Conservation (phyloP, 2,888 invertebrate genomes). For the Chironomus riparius region DNA sequence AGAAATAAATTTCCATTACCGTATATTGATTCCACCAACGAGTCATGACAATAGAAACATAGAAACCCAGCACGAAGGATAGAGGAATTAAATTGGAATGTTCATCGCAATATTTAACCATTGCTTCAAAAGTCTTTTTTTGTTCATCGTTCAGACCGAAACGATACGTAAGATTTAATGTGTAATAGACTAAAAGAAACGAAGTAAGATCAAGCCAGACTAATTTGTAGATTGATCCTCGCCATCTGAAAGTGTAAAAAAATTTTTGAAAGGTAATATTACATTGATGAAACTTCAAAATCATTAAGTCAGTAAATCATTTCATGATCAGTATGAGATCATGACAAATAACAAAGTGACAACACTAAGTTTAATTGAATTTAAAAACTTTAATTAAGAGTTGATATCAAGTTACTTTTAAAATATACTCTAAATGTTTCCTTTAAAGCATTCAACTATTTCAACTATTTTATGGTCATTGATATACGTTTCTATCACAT, state of each 20-base stretch:
- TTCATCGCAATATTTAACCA: slow-evolving; percentile 75
- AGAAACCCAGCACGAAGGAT: slow-evolving; percentile 90
- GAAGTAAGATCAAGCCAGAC: slow-evolving; percentile 82
- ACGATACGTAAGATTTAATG: slow-evolving; percentile 68
- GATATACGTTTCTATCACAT: too few relatives aligned
- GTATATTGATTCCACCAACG: slow-evolving; percentile 88
- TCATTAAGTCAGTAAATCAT: not conserved
- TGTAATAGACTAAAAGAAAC: slow-evolving; percentile 69
- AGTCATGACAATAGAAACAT: slow-evolving; percentile 85
- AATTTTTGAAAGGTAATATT: slow-evolving; percentile 19
- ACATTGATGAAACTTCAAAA: slow-evolving; percentile 10
- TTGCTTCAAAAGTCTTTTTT: slow-evolving; percentile 56
- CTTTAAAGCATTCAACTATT: too few relatives aligned
- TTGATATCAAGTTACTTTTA: too few relatives aligned
- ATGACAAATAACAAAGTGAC: too few relatives aligned
- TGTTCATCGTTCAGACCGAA: not conserved
- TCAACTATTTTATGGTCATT: too few relatives aligned
- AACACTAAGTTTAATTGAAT: too few relatives aligned
- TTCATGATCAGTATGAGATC: too few relatives aligned
- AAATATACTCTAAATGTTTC: too few relatives aligned
- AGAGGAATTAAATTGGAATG: slow-evolving; percentile 83
- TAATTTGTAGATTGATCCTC: slow-evolving; percentile 88
- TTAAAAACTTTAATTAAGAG: too few relatives aligned
- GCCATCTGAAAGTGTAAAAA: slow-evolving; percentile 58
- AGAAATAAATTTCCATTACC: not conserved